Conservation (phyloP, 2,888 invertebrate genomes). For the Polydrusus cervinus region DNA sequence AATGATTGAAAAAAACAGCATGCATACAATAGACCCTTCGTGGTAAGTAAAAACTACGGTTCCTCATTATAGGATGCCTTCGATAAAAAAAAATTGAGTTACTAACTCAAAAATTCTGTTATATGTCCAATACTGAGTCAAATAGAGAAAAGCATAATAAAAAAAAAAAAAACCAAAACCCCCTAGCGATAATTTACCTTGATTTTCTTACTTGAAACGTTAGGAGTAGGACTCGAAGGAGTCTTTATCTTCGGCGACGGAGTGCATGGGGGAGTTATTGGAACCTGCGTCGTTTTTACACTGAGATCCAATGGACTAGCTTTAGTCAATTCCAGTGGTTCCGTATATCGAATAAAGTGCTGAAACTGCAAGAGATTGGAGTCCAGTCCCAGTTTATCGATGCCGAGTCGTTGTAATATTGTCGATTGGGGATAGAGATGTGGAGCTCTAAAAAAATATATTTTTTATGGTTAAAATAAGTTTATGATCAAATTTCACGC, state of each 20-base stretch:
- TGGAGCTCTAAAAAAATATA: slow-evolving; percentile 57
- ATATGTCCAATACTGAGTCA: no score
- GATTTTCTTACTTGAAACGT: slow-evolving; percentile 68
- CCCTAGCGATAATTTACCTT: slow-evolving; percentile 59
- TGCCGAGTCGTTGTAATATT: slow-evolving; percentile 65
- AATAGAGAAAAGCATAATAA: no score
- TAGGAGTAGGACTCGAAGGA: slow-evolving; percentile 59
- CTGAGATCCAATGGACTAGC: slow-evolving; percentile 83
- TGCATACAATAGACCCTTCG: no score
- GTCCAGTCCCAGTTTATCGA: slow-evolving; percentile 62
- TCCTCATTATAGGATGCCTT: no score
- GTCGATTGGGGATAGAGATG: slow-evolving; percentile 60
- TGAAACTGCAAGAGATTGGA: slow-evolving; percentile 63
- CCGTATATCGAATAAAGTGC: slow-evolving; percentile 74
- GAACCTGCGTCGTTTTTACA: slow-evolving; percentile 78
- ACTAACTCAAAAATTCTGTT: no score
- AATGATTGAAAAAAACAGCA: no score
- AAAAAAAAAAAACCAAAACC: no score
- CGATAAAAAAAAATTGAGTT: no score
- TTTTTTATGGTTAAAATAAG: no score
- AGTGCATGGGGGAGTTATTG: slow-evolving; percentile 85
- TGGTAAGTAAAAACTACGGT: no score
- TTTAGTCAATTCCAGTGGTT: slow-evolving; percentile 74
- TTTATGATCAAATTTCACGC: neutral
- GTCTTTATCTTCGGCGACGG: slow-evolving; percentile 76